Conservation (phyloP, 2,113 vertebrate species). For the Globicephala melas region DNA sequence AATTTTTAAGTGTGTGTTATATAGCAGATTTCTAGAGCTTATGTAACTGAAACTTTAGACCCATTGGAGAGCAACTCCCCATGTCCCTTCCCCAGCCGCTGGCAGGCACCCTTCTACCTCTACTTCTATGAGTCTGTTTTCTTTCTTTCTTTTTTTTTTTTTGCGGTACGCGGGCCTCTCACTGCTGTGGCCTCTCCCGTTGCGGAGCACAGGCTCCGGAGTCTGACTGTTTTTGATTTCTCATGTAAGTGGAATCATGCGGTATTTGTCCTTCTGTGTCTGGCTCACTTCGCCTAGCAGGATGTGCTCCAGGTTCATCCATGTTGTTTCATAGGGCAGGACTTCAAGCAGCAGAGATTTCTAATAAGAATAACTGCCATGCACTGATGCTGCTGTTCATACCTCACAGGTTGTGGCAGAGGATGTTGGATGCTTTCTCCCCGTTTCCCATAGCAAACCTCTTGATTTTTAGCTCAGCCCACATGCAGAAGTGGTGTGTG, state of each 20-base stretch:
- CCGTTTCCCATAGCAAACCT: neutral
- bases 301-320: neutral
- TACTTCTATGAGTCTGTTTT: neutral
- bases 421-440: neutral
- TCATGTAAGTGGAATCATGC: neutral
- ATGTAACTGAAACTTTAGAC: neutral
- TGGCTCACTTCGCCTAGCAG: neutral
- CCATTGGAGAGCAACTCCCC: neutral
- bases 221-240: neutral
- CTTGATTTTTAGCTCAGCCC: neutral
- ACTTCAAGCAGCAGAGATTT: neutral
- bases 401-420: neutral
- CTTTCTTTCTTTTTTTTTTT: too few relatives aligned
- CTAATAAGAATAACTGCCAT: neutral
- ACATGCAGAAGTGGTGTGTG: neutral
- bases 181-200: too few relatives aligned
- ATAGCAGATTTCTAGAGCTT: neutral
- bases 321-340: neutral
- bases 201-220: too few relatives aligned
- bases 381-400: rapidly evolving
- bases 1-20: neutral
- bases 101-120: neutral
- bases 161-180: too few relatives aligned
- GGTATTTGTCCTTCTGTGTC: neutral
- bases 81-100: neutral